Percentiles rank a stretch among this genome's conserved stretches.
phyloP scores from a whole-genome alignment of 2,113 vertebrate species.

The Smithornis capensis region DNA sequence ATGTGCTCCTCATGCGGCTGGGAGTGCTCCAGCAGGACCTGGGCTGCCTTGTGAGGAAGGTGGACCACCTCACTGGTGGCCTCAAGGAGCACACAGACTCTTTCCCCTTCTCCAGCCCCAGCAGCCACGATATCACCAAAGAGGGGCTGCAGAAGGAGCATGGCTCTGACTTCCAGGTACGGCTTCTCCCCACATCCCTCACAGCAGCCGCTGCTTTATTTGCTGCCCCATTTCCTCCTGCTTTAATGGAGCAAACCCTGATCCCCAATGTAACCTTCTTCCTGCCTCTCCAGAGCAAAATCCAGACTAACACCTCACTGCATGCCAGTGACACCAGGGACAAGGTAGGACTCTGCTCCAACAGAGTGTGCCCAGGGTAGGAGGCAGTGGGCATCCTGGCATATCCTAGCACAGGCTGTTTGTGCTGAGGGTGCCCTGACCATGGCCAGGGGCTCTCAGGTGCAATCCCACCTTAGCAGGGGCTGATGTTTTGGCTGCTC shows the following conservation, averaged over 20 bases:
- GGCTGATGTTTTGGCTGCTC: neutral
- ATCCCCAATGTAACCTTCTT: constrained; percentile 18
- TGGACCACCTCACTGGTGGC: constrained; percentile 76
- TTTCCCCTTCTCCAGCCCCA: constrained; percentile 52
- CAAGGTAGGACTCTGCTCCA: constrained; percentile 76
- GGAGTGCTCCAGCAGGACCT: constrained; percentile 88
- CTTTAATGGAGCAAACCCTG: constrained; percentile 48
- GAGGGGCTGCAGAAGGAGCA: constrained; percentile 76
- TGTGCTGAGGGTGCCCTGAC: neutral
- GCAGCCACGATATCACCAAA: constrained; percentile 67
- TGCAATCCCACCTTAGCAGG: neutral
- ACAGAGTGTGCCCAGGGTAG: constrained; percentile 73
- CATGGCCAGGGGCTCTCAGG: accelerated
- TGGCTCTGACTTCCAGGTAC: constrained; percentile 83
- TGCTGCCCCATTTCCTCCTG: constrained; percentile 62
- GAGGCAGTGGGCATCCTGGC: neutral
- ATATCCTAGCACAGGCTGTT: neutral
- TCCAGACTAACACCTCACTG: constrained; percentile 64
- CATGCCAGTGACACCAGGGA: constrained; percentile 70
- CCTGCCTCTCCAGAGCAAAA: constrained; percentile 39
- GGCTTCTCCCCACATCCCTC: neutral
- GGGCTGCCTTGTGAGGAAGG: constrained; percentile 83
- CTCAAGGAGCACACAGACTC: constrained; percentile 76
- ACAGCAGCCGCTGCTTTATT: constrained; percentile 65
- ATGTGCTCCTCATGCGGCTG: constrained; percentile 85